Base-by-base conservation (phyloP, 2,113 vertebrate genomes). In the Falcunculus frontatus region DNA sequence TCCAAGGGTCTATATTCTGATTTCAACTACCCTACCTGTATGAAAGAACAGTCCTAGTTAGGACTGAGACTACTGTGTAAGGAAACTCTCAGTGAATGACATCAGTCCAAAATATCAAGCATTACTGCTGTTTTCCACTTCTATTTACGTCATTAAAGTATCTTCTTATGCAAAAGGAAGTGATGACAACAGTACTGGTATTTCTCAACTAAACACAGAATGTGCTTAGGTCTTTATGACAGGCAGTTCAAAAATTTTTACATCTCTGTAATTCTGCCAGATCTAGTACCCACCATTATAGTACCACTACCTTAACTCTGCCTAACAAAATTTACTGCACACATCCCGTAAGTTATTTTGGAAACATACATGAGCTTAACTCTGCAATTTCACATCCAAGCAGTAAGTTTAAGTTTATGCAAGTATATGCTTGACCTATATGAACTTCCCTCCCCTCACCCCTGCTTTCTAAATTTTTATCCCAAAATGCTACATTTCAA, bases 181-280 rank as follows among this genome's bases (percentile, higher is more conserved):
- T 15, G 27, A 76, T 52, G 13, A 64, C 53, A 93, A 53, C 19
- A 72, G 12, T 27, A 70, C 4, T 73, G 18, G 2, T 53, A 46
- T 37, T 82, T 82, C 41, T 89, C 49, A 75, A 13, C 13, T 75
- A 55, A 88, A 56, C 1, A 57, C 2, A 72, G 8, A 30, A 10
- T 1, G 2, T 3, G 2, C 10, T 57, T 29, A 27, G 11, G 16
- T 52, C 21, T 77, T 83, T 27, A 76, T 2, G 15, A 60, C 0
- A 0, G 3, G 21, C 2, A 29, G 10, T 64, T 63, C 29, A 79
- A 55, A 37, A 15, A 2, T 3, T 5, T 53, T 49, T 19, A 65
- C 4, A 1, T 55, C 39, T 46, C 50, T 72, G 11, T n/a, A 77
- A 46, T 42, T 78, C 35, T 62, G 53, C 5, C 14, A 63, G 35